These are phyloP conservation scores for Rotaria socialis DNA, from an alignment of 2,888 invertebrate genomes.

Conservation along the genomic window DNA sequence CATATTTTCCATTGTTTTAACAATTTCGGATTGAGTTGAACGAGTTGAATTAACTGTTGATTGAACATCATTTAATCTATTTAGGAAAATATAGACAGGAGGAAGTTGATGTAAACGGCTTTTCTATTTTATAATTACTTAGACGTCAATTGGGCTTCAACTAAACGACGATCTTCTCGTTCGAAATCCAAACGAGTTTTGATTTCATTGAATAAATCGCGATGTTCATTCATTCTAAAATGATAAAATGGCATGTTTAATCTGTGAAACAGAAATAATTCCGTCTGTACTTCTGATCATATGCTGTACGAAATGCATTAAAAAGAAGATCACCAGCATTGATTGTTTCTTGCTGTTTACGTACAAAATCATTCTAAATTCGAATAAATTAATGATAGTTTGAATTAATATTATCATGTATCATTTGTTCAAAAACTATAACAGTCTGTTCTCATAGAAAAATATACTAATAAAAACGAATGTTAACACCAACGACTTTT, in stretches of 20 bases:
- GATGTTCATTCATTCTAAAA: constrained; percentile 38
- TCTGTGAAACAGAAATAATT: too few relatives aligned
- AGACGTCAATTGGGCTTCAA: background rate
- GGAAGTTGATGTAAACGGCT: background rate
- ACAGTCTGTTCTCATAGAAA: too few relatives aligned
- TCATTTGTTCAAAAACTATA: too few relatives aligned
- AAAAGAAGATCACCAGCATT: constrained; percentile 10
- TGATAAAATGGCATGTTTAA: too few relatives aligned
- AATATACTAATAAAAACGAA: too few relatives aligned
- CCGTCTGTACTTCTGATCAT: background rate
- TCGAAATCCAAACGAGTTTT: constrained; percentile 38
- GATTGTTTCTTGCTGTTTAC: constrained; percentile 2
- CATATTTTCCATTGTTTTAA: constrained; percentile 29
- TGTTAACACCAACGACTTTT: too few relatives aligned
- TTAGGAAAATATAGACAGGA: background rate
- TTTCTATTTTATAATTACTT: background rate
- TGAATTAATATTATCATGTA: too few relatives aligned
- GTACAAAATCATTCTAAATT: constrained; percentile 9
- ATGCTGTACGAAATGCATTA: constrained; percentile 17
- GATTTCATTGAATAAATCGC: constrained; percentile 39
- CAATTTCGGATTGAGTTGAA: background rate
- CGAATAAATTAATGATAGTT: too few relatives aligned
- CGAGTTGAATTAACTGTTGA: constrained; percentile 49
- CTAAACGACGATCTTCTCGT: constrained; percentile 37
- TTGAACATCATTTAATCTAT: constrained; percentile 49